These are phyloP conservation scores for Pogonus chalceus DNA, from an alignment of 1,140 invertebrate genomes.

Conservation along the genomic window DNA sequence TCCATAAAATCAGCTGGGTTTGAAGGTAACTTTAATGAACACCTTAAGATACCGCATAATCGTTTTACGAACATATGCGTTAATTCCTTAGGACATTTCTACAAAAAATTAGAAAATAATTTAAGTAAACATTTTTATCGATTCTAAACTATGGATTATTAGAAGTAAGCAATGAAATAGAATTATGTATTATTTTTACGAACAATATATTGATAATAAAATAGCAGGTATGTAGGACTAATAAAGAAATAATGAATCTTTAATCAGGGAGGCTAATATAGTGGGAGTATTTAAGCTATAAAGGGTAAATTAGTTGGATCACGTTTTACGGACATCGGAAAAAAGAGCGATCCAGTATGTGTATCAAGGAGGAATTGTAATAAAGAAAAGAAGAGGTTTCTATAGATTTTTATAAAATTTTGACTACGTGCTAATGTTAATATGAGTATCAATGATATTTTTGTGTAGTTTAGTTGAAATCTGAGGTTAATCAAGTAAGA, in stretches of 20 bases:
- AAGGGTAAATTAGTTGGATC: no score
- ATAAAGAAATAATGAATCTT: no score
- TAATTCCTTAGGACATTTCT: conserved; percentile 29
- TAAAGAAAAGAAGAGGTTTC: no score
- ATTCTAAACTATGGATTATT: not conserved
- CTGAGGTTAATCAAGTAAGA: no score
- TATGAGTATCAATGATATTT: no score
- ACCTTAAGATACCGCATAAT: conserved; percentile 22
- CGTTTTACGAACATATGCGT: conserved; percentile 31
- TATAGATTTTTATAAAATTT: no score
- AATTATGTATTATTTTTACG: not conserved
- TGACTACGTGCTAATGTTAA: no score
- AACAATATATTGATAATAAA: conserved; percentile 45
- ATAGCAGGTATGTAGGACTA: no score
- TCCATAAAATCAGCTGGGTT: conserved; percentile 16
- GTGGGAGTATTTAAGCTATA: conserved; percentile 53
- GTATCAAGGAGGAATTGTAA: no score
- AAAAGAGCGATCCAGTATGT: no score
- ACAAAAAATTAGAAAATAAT: conserved; percentile 18
- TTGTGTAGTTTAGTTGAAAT: no score
- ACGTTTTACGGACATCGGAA: no score
- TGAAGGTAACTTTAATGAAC: conserved; percentile 19
- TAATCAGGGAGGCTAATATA: conserved; percentile 61
- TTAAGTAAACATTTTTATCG: not conserved
- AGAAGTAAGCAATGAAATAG: not conserved